Evolutionary conservation across 2,113 vertebrate species (phyloP).

Genomic region (Leptodactylus fuscus): DNA sequence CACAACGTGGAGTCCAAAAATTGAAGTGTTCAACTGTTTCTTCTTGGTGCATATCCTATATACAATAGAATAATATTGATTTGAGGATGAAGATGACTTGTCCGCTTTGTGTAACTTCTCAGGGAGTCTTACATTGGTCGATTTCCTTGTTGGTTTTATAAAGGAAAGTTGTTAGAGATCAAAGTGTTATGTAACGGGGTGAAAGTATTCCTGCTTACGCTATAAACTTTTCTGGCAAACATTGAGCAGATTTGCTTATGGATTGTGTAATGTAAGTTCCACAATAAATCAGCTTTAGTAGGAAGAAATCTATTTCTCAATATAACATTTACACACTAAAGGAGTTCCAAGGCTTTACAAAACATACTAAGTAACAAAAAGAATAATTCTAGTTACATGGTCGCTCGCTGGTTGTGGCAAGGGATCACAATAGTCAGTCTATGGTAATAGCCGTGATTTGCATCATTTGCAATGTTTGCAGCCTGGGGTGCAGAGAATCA

Average conservation of each 20-base stretch:
- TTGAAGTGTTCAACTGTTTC: background rate
- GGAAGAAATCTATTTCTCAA: background rate
- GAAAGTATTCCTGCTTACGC: background rate
- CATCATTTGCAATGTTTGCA: too few relatives aligned
- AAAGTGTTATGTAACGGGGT: background rate
- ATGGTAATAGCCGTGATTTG: background rate
- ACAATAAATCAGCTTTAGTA: background rate
- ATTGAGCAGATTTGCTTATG: background rate
- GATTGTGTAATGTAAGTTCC: background rate
- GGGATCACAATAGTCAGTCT: background rate
- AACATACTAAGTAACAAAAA: too few relatives aligned
- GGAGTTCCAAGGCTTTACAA: background rate
- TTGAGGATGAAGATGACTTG: slow-evolving; percentile 51
- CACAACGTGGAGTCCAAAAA: too few relatives aligned
- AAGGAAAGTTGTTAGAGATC: slow-evolving; percentile 32
- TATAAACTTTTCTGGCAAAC: background rate
- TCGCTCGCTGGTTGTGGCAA: background rate
- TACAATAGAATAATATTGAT: background rate
- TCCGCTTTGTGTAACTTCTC: slow-evolving; percentile 66
- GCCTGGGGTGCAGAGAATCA: too few relatives aligned
- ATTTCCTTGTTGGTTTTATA: slow-evolving; percentile 47
- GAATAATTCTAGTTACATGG: too few relatives aligned
- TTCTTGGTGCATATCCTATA: background rate
- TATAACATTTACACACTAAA: background rate
- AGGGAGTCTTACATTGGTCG: slow-evolving; percentile 63